phyloP scores from a whole-genome alignment of 2,797 vertebrate genomes.

The Dromococcyx pavoninus region DNA sequence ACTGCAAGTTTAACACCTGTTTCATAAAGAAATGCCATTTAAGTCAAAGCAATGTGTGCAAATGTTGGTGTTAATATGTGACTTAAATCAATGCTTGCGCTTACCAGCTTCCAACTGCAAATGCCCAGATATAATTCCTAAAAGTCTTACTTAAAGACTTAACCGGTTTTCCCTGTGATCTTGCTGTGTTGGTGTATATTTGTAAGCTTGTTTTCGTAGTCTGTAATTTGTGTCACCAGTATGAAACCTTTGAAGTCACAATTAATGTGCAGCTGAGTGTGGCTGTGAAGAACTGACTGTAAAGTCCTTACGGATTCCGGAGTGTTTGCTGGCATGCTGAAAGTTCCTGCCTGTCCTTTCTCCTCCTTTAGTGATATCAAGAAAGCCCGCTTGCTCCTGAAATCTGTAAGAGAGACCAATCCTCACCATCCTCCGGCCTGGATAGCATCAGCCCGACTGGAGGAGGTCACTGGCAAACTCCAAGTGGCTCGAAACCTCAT shows the following conservation, averaged over 20 bases:
- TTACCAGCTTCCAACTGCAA: neutral
- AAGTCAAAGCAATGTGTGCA: neutral
- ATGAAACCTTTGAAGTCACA: neutral
- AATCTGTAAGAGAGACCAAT: conserved; percentile 97
- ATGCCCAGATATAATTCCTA: neutral
- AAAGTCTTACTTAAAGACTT: neutral
- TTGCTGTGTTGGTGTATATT: rapidly evolving
- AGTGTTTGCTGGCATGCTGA: neutral
- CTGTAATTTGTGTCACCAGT: neutral
- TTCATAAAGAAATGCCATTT: neutral
- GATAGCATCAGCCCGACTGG: conserved; percentile 96
- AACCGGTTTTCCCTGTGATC: neutral
- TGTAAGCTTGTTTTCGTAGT: neutral
- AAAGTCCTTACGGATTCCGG: neutral
- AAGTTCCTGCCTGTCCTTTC: neutral
- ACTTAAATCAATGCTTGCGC: neutral
- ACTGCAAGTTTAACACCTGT: neutral
- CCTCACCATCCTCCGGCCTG: conserved; percentile 97
- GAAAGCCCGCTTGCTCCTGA: conserved; percentile 94
- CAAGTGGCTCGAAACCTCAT: conserved; percentile 97
- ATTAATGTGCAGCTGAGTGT: neutral
- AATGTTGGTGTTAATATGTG: neutral
- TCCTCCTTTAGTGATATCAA: conserved; percentile 89
- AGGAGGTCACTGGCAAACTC: conserved; percentile 96
- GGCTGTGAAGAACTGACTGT: neutral